Evolutionary conservation across 2,888 invertebrate species (phyloP), one percentile per base, ranked within the genome.

Genomic region (Epinotia brunnichana): DNA sequence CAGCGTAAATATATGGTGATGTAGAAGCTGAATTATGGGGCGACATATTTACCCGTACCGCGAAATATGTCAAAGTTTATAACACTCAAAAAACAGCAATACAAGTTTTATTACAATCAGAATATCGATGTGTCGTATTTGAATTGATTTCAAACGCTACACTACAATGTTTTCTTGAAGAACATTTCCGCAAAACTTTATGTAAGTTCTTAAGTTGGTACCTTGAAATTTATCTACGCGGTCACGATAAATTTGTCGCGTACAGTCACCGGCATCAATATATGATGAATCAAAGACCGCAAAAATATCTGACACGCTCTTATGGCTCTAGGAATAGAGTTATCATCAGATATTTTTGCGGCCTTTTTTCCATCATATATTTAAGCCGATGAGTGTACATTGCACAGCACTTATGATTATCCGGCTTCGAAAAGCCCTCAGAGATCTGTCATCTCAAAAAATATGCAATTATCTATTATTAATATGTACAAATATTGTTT

Each of bases 1-100:
- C 60, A 71, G 53, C 24, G 17, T 60, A 44, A 39, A 70, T 35
- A 62, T 56, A 35, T 41, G 19, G 71, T 71, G 71, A 71, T 71
- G 71, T 71, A 60, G 13, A 48, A 61, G 10, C 53, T 57, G n/a
- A 35, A 29, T 48, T 17, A 21, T 51, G 21, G 15, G 29, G 39
- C 57, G 63, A 57, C 70, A 64, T 21, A 64, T 51, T 70, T 70
- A 51, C 35, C 56, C 2, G 7, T 17, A n/a, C 11, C 29, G 41
- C 1, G n/a, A 11, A 48, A 15, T 24, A 41, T 15, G 4, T 54
- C 15, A 15, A 56, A 15, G 15, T 15, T 29, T 9, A 9, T 10
- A 57, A 15, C 1, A 56, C n/a, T n/a, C 13, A n/a, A 5, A 48
- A n/a, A 48, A 48, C 41, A 41, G 13, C 41, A 48, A 5, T 5